Base-by-base conservation (phyloP, 2,113 vertebrate genomes). In the Myodes glareolus region DNA sequence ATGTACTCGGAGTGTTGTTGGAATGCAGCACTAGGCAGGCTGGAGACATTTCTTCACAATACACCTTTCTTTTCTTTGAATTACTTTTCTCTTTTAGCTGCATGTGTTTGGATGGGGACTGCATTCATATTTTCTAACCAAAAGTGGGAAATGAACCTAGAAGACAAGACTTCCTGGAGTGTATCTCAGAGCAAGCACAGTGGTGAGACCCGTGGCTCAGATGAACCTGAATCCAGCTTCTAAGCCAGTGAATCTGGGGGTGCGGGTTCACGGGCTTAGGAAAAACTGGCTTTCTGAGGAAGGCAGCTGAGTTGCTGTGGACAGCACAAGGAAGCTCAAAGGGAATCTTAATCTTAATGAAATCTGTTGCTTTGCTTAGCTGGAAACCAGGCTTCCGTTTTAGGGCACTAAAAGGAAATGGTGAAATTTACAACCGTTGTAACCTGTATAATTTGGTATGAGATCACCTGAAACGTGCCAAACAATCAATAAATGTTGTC, bases 361-460 rank as follows among this genome's bases (percentile, higher is more conserved):
- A 82, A 47, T 70, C 31, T 63, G 21, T 52, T 67, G 29, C 21
- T 92, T 70, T 58, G 45, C 45, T 85, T 61, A 33, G 7, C 55
- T 27, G 77, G 86, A 88, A 89, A 85, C 29, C 67, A 27, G 8
- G 5, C 80, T 95, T 61, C 25, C 94, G 9, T 55, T 90, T 93
- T 80, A 58, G 33, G n/a, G 29, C 33, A 61, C 17, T 92, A 50
- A 52, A 72, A 78, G 82, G 33, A 91, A 87, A 68, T 39, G 42
- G 33, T 90, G 90, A 65, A 94, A 72, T 94, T 16, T 65, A 45
- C 90, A 23, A 36, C 73, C 70, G 25, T 67, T 84, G 72, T 94
- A 63, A 45, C 36, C 90, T 72, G 42, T 9, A 58, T 73, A 95
- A 88, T 81, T 94, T 91, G 19, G 25, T 88, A 52, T 27, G 8